Base-by-base conservation (phyloP, 1,140 invertebrate species). In the Drosophila ironensis region DNA sequence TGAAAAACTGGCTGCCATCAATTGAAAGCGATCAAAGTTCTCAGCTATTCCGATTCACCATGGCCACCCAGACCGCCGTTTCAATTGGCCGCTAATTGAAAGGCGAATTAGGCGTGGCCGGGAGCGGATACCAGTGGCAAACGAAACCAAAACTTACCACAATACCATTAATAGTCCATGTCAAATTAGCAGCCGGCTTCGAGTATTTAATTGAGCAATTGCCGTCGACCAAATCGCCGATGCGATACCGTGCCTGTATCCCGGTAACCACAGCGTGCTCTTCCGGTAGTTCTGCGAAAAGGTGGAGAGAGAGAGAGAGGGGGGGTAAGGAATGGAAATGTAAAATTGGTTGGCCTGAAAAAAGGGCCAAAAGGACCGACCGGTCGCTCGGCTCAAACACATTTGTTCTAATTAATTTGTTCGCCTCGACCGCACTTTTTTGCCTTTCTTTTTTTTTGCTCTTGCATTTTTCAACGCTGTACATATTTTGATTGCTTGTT, bases 131-230 rank as follows among this genome's bases (percentile, higher is more conserved):
- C 35, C 59, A 40, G 27, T 28, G 33, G 61, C 45, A 72, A 80
- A 50, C 66, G 70, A 86, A 86, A 80, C 73, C 86, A 73, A 84
- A 84, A 89, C 88, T 91, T 91, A 95, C 95, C 92, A 92, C 92
- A 90, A 93, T 92, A 80, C 93, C 94, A 90, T 97, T 97, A 89
- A 97, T 93, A 90, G 93, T 94, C 94, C 96, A 97, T 35, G 95
- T 95, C 51, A 97, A 92, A 90, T 96, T 96, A 51, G 95, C 95
- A 25, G 95, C 93, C 33, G 96, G 96, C 90, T 93, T 92, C 28
- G 95, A 96, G 80, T 93, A 92, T 80, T 91, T 92, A 67, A 94
- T 95, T 66, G 93, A 93, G 88, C 96, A 97, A 88, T 95, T 95
- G 33, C 93, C 94, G 84, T 93, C 92, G 20, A 96, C 90, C 52